Evolutionary conservation across 1,140 invertebrate genomes (phyloP).

Genomic region (Elysia chlorotica): DNA sequence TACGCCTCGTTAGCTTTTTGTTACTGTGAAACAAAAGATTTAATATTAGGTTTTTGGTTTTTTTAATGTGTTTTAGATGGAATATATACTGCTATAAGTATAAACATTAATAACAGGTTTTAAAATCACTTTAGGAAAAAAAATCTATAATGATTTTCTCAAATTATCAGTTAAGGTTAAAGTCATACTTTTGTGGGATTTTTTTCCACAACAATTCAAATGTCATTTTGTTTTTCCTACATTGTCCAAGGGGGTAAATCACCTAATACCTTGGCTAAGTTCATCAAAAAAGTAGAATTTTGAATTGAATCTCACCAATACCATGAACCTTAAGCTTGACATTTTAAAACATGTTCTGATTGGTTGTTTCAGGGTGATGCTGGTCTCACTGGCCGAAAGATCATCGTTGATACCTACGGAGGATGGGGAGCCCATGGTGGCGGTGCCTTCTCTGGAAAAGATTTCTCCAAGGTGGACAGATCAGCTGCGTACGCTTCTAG

Average conservation of each 20-base stretch:
- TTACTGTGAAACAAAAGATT: neutral
- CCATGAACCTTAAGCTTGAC: too few relatives aligned
- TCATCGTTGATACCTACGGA: slow-evolving; percentile 98
- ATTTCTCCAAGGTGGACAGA: slow-evolving; percentile 95
- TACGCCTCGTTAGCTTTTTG: slow-evolving; percentile 53
- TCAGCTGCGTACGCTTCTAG: slow-evolving; percentile 94
- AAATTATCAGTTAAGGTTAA: too few relatives aligned
- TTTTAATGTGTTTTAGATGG: neutral
- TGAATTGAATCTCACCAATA: too few relatives aligned
- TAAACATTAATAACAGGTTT: neutral
- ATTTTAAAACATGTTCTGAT: too few relatives aligned
- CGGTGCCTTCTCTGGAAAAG: slow-evolving; percentile 93
- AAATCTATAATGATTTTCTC: neutral
- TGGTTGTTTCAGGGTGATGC: slow-evolving; percentile 78
- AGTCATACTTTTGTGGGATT: too few relatives aligned
- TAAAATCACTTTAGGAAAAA: neutral
- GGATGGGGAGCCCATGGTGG: slow-evolving; percentile 97
- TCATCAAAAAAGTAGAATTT: too few relatives aligned
- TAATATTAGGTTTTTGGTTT: neutral
- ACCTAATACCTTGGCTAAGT: too few relatives aligned
- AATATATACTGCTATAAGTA: neutral
- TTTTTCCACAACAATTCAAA: too few relatives aligned
- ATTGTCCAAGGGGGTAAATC: too few relatives aligned
- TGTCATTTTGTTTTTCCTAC: too few relatives aligned
- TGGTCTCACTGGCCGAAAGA: slow-evolving; percentile 93